Conservation (phyloP, 2,797 vertebrate species). For the Clarias laeviceps region DNA sequence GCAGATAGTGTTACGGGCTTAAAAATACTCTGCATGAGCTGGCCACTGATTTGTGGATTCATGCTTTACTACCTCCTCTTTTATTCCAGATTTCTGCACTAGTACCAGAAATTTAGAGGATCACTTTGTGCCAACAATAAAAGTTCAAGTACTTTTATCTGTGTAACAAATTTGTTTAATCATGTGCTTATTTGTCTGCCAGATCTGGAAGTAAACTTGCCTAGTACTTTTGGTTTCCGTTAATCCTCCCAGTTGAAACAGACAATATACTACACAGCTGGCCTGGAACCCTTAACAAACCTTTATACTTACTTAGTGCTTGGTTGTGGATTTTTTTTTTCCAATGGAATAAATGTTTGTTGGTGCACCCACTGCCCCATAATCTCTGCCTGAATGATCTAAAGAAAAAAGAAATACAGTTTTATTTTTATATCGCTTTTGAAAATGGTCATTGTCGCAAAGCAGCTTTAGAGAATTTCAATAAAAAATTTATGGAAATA, state of each 20-base stretch:
- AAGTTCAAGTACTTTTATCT: slow-evolving; percentile 5
- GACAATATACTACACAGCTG: slow-evolving; percentile 21
- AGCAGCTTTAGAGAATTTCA: too few species aligned
- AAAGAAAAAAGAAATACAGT: neutral
- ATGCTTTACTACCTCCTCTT: neutral
- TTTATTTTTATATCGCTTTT: too few species aligned
- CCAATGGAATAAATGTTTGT: slow-evolving; percentile 8
- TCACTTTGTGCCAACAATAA: slow-evolving; percentile 1
- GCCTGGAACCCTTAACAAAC: slow-evolving; percentile 26
- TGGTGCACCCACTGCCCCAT: neutral
- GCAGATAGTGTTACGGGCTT: neutral
- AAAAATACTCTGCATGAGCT: slow-evolving; percentile 4
- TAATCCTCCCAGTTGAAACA: slow-evolving; percentile 33
- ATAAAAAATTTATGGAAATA: too few species aligned
- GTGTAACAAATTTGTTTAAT: slow-evolving; percentile 30
- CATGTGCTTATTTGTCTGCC: slow-evolving; percentile 20
- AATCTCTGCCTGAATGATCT: neutral
- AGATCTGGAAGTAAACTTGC: slow-evolving; percentile 31
- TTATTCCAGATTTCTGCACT: neutral
- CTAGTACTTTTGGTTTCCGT: slow-evolving; percentile 37
- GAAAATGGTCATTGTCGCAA: too few species aligned
- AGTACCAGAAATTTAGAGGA: neutral
- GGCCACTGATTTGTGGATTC: neutral
- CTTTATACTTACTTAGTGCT: neutral
- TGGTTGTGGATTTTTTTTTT: slow-evolving; percentile 4